Conservation (phyloP, 37 sponge, comb jelly and placozoan genomes). For the Crambe crambe region DNA sequence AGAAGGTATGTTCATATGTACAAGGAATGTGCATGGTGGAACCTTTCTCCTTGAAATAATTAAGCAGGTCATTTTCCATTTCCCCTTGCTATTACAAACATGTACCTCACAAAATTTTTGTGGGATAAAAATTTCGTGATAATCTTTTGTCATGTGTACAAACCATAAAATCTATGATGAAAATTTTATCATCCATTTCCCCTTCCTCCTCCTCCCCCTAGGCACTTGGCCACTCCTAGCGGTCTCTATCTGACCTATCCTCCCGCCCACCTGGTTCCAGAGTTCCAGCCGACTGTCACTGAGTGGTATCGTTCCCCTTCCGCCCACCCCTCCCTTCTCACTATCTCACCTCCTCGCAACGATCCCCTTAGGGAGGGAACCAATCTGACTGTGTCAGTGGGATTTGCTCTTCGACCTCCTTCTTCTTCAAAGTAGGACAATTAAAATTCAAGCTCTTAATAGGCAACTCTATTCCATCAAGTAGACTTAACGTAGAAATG, state of each 20-base stretch:
- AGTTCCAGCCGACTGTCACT: constrained; percentile 7
- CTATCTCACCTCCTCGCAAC: constrained; percentile 32
- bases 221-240: constrained; percentile 53
- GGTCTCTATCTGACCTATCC: constrained; percentile 56
- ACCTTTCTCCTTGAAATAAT: neutral
- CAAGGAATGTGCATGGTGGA: no score
- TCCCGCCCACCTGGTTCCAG: neutral
- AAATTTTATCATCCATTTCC: neutral
- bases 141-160: no score
- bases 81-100: no score
- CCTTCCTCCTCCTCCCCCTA: neutral
- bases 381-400: constrained; percentile 15
- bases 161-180: neutral
- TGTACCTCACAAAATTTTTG: no score
- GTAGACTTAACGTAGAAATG: no score
- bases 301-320: constrained; percentile 32
- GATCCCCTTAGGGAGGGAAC: constrained; percentile 34
- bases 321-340: constrained; percentile 23
- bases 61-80: neutral
- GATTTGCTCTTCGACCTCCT: constrained; percentile 26
- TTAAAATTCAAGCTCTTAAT: no score
- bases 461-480: no score
- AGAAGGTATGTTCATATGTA: no score
- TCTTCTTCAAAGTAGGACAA: constrained; percentile 15
- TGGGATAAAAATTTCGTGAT: no score